Percentiles rank a stretch among this genome's conserved stretches.
Conservation (phyloP, 1,140 invertebrate species). For the Sipha flava region DNA sequence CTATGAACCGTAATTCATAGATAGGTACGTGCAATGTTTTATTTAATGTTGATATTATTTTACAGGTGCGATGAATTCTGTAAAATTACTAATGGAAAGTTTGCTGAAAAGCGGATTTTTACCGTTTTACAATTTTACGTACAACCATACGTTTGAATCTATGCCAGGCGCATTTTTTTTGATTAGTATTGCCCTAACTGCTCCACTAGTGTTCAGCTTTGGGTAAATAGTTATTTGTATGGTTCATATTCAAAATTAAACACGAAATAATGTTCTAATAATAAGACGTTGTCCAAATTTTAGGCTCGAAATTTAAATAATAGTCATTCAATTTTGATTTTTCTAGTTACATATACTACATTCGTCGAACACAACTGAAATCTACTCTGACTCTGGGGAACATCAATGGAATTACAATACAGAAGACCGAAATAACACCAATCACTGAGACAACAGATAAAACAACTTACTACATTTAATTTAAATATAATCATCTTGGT, state of each 20-base stretch:
- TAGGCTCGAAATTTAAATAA: too few relatives aligned
- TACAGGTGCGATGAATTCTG: background rate
- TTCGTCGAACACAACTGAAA: background rate
- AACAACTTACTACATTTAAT: too few relatives aligned
- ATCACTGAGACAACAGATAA: too few relatives aligned
- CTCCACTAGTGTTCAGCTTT: slow-evolving; percentile 16
- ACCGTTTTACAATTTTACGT: slow-evolving; percentile 27
- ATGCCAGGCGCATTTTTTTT: slow-evolving; percentile 30
- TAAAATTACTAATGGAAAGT: slow-evolving; percentile 5
- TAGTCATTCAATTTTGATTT: background rate
- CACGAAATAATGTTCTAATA: too few relatives aligned
- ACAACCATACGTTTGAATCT: slow-evolving; percentile 16
- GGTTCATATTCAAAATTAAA: too few relatives aligned
- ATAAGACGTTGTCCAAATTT: too few relatives aligned
- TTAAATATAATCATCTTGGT: too few relatives aligned
- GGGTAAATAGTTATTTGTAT: slow-evolving; percentile 18
- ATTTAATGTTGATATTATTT: background rate
- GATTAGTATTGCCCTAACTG: slow-evolving; percentile 9
- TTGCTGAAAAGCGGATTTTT: background rate
- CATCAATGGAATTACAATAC: background rate
- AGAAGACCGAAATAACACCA: background rate
- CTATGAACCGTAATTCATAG: too few relatives aligned
- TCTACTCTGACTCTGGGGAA: too few relatives aligned
- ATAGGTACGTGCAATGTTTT: too few relatives aligned
- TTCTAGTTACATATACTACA: background rate